Conservation (phyloP, 2,888 invertebrate species). For the Monoplex corrugatus region DNA sequence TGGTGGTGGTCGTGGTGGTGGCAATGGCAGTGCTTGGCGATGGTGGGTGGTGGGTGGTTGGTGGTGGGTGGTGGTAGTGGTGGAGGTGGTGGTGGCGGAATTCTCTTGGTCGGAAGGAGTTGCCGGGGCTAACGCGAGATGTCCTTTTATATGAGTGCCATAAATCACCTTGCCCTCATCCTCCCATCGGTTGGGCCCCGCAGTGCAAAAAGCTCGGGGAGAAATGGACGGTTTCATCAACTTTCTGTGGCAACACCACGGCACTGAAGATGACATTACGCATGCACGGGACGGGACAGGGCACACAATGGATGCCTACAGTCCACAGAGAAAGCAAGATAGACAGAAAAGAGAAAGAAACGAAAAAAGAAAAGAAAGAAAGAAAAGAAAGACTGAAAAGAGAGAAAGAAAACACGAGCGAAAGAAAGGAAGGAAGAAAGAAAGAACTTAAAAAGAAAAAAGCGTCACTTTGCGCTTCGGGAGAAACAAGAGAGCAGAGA, state of each 20-base stretch:
- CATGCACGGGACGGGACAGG: conserved; percentile 12
- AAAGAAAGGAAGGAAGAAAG: background rate
- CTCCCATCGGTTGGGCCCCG: background rate
- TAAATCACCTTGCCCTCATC: conserved; percentile 28
- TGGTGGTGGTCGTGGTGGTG: background rate
- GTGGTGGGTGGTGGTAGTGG: background rate
- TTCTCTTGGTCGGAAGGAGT: conserved; percentile 16
- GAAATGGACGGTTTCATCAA: conserved; percentile 37
- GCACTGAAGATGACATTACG: conserved; percentile 26
- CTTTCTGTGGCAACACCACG: background rate
- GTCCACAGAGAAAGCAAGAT: background rate
- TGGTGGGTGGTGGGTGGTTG: background rate
- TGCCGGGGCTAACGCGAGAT: conserved; percentile 18
- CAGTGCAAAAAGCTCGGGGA: background rate
- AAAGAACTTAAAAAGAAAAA: background rate
- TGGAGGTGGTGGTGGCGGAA: background rate
- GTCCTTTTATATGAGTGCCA: conserved; percentile 42
- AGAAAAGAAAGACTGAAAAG: background rate
- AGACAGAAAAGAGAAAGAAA: background rate
- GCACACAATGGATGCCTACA: background rate
- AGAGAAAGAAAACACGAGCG: background rate
- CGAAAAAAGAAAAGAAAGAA: background rate
- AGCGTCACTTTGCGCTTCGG: too few species aligned
- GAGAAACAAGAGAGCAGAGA: too few species aligned
- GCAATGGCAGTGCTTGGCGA: background rate